Evolutionary conservation across 2,888 invertebrate species (phyloP).

Genomic region (Litoditis marina): DNA sequence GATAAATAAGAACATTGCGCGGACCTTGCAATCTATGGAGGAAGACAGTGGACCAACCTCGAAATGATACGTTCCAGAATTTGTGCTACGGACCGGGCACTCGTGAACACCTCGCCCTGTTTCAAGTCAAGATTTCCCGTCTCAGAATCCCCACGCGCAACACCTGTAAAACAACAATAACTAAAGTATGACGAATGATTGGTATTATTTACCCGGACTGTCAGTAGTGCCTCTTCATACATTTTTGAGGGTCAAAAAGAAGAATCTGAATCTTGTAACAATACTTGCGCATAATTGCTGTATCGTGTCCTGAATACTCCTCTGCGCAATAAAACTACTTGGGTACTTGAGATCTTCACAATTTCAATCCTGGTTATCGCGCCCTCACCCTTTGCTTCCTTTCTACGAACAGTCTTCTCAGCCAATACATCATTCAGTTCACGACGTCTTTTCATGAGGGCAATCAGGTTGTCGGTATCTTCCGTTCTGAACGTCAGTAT

Average conservation of each 20-base stretch:
- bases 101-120: conserved; percentile 5
- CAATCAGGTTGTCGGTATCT: conserved; percentile 26
- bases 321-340: no score
- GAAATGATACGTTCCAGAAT: conserved; percentile 4
- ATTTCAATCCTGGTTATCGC: no score
- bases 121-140: conserved; percentile 1
- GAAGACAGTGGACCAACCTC: not conserved
- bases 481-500: conserved; percentile 4
- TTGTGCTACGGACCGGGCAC: conserved; percentile 2
- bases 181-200: no score
- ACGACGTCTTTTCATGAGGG: conserved; percentile 22
- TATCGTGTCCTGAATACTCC: no score
- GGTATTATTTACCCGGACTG: no score
- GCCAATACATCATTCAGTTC: conserved; percentile 24
- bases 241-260: no score
- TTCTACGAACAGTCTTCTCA: conserved; percentile 7
- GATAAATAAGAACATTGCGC: not conserved
- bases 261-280: no score
- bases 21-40: not conserved
- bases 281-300: no score
- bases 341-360: no score
- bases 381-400: conserved; percentile 7
- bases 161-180: not conserved
- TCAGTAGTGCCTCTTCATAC: no score
- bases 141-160: not conserved